Evolutionary conservation across 2,888 invertebrate genomes (phyloP), one percentile per base, ranked within the genome.

Genomic region (Chelonus formosanus): DNA sequence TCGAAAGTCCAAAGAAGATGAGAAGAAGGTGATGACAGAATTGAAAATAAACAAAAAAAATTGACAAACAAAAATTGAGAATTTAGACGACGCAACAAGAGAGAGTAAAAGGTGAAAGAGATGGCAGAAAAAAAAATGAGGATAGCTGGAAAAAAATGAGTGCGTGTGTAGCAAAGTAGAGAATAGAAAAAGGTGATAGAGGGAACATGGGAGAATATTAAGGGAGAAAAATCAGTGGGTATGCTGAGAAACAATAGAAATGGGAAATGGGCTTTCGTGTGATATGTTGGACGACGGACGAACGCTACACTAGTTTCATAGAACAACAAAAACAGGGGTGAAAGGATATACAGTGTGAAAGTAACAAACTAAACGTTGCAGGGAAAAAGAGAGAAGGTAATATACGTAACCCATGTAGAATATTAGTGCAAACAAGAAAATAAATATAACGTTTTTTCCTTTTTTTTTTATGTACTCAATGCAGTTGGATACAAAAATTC

Each of bases 301-400:
- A 63, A 48, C 47, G 63, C 40, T 36, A 50, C 52, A 60, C 50
- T 60, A 48, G 48, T 60, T 50, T 60, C 60, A 50, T 52, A 36
- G 48, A 47, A 56, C 47, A 48, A 56, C 8, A 55, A 40, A 63
- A 8, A 56, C 32, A 56, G 36, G 43, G 8, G 44, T 36, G 44
- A 48, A 48, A 10, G 48, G 20, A 48, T n/a, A 44, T 44, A 44
- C 8, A 3, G n/a, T n/a, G 48, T 10, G 10, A 20, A 36, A 36
- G 36, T 55, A 55, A 20, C 45, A 20, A 20, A 20, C 20, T 20
- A 20, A 20, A 20, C 20, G 20, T 20, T 20, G 20, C 20, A 20
- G 20, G 20, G 20, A 20, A 20, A 20, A 20, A 20, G 20, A 20
- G 20, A 20, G 20, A 20, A 20, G 20, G 20, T 20, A 20, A 20